phyloP scores from a whole-genome alignment of 2,113 vertebrate genomes.

The Percina caprodes region DNA sequence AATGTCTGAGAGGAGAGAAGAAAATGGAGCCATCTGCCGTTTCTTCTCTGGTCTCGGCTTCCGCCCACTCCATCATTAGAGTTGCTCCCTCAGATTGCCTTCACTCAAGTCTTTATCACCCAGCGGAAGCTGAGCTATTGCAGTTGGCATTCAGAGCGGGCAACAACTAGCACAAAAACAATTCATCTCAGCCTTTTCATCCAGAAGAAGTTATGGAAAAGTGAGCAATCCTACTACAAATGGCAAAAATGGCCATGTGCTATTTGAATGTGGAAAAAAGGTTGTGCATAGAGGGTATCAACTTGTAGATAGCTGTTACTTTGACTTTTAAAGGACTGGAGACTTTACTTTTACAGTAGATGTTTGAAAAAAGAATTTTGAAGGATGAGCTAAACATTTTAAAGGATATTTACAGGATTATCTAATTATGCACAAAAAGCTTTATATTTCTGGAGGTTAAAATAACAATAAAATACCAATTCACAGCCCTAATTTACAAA shows the following conservation, averaged over 20 bases:
- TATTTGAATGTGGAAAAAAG: constrained; percentile 37
- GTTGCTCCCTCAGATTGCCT: constrained; percentile 66
- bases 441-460: constrained; percentile 12
- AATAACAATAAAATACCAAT: background rate
- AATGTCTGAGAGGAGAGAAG: constrained; percentile 71
- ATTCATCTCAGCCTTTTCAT: constrained; percentile 72
- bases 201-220: constrained; percentile 57
- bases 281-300: constrained; percentile 22
- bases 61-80: constrained; percentile 80
- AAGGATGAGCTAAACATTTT: background rate
- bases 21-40: constrained; percentile 78
- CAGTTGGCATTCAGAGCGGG: constrained; percentile 66
- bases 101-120: constrained; percentile 72
- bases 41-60: constrained; percentile 72
- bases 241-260: constrained; percentile 33
- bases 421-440: background rate
- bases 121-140: constrained; percentile 68
- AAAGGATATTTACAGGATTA: constrained; percentile 17
- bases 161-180: constrained; percentile 60
- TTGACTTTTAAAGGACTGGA: constrained; percentile 16
- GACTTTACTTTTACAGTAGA: constrained; percentile 7
- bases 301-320: constrained; percentile 2
- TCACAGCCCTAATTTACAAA: constrained; percentile 20
- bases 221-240: constrained; percentile 58
- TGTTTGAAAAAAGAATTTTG: background rate